phyloP scores from a whole-genome alignment of 2,113 vertebrate genomes.

The Oriolus oriolus region DNA sequence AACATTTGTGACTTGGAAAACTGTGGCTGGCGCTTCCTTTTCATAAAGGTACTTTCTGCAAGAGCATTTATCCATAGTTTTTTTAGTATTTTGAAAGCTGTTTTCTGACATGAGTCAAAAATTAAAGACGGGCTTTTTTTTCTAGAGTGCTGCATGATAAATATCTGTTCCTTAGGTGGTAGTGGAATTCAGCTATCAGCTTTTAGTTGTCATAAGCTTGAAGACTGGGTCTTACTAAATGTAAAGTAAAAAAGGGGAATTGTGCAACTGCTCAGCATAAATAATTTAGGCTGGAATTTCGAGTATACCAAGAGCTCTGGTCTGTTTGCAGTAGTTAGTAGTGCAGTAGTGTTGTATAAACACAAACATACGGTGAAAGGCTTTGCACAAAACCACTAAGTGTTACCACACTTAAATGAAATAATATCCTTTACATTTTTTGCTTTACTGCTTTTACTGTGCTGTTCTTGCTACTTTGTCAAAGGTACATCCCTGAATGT shows the following conservation, averaged over 20 bases:
- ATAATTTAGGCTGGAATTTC: neutral
- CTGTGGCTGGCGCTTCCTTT: neutral
- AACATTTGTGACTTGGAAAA: neutral
- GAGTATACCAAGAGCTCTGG: neutral
- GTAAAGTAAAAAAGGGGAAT: neutral
- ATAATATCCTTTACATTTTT: neutral
- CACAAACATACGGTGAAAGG: neutral
- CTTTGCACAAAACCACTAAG: neutral
- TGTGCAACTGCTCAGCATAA: neutral
- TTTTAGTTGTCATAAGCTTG: neutral
- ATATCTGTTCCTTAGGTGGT: neutral
- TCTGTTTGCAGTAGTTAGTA: neutral
- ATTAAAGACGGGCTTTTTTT: neutral
- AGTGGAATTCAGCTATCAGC: neutral
- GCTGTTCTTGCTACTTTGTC: neutral
- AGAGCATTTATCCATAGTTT: neutral
- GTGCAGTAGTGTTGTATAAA: neutral
- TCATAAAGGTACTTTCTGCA: neutral
- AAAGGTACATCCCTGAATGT: neutral
- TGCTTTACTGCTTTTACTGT: neutral
- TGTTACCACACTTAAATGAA: neutral
- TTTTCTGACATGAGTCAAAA: neutral
- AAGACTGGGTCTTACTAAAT: neutral
- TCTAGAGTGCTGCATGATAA: neutral
- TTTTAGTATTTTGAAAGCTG: neutral